Evolutionary conservation across 2,888 invertebrate species (phyloP), one percentile per base, ranked within the genome.

Genomic region (Caenorhabditis uteleia): DNA sequence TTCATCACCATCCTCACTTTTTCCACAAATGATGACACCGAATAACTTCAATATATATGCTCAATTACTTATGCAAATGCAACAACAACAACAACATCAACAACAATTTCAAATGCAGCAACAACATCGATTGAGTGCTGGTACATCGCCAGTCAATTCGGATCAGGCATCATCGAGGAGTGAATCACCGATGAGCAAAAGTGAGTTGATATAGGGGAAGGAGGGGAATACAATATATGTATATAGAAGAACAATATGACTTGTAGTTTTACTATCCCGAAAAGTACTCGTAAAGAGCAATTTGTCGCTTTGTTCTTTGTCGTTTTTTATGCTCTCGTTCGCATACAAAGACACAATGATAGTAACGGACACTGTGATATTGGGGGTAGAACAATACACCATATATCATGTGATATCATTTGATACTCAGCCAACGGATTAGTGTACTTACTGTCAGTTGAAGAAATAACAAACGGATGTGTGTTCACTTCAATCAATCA

Each of bases 101-200:
- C n/a, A 12, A n/a, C 29, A 29, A 29, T 29, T 12, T 8, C 29
- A 29, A 12, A 8, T 6, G 12, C 29, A 16, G 16, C 18, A 6
- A n/a, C 6, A 16, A n/a, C 6, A 42, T 42, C 12, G 6, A 12
- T 7, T 6, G 12, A 47, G 55, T 27, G 51, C 62, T 7, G 55
- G 62, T 20, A 43, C 38, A n/a, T 61, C 61, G n/a, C 56, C 61
- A n/a, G 51, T 44, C 36, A 55, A 21, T 40, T 68, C 68, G 20
- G 71, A 71, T 51, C 58, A 68, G 21, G 66, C 68, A 21, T 71
- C 71, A 25, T 65, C 65, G 5, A 31, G 71, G 33, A 66, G 59
- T 33, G 66, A 68, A 38, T 59, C 66, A 1, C 49, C 62, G 40
- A 42, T 20, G 20, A 20, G 39, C 12, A 33, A 69, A 46, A 66